phyloP scores from a whole-genome alignment of 2,113 vertebrate genomes.

The Mormyrus iriodes region DNA sequence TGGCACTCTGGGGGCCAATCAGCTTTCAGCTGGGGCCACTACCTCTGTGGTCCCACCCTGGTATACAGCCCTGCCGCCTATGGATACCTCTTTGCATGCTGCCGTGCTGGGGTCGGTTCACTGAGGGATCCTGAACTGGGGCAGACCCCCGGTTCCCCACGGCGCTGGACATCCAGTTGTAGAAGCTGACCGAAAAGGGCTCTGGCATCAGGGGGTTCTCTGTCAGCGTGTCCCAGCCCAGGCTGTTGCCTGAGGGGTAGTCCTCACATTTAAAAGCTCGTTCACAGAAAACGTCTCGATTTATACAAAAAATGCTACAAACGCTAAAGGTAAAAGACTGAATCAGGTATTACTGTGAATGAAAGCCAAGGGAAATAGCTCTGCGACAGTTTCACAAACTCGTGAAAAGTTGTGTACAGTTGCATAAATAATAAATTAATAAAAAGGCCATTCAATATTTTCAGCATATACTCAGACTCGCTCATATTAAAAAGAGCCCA shows the following conservation, averaged over 20 bases:
- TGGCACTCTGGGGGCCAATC: neutral
- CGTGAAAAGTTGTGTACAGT: neutral
- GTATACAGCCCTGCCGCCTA: neutral
- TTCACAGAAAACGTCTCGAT: neutral
- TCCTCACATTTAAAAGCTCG: neutral
- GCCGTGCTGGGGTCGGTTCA: slow-evolving; percentile 79
- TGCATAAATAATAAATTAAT: neutral
- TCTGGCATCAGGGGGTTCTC: slow-evolving; percentile 91
- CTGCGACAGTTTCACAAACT: neutral
- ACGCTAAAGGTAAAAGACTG: neutral
- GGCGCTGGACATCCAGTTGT: slow-evolving; percentile 99
- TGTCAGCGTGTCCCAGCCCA: slow-evolving; percentile 82
- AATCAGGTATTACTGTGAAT: neutral
- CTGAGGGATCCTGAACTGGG: slow-evolving; percentile 72
- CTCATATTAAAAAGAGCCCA: neutral
- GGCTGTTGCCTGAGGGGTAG: slow-evolving; percentile 64
- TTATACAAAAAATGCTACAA: neutral
- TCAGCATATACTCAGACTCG: neutral
- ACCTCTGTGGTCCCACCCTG: neutral
- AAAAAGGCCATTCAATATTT: neutral
- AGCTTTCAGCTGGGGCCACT: neutral
- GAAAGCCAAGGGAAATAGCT: neutral
- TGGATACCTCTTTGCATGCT: slow-evolving; percentile 84
- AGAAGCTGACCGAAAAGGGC: slow-evolving; percentile 92
- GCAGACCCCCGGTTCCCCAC: slow-evolving; percentile 84